Conservation (phyloP, 35 echinoderm and acorn worm genomes). For the Chiridota heheva region DNA sequence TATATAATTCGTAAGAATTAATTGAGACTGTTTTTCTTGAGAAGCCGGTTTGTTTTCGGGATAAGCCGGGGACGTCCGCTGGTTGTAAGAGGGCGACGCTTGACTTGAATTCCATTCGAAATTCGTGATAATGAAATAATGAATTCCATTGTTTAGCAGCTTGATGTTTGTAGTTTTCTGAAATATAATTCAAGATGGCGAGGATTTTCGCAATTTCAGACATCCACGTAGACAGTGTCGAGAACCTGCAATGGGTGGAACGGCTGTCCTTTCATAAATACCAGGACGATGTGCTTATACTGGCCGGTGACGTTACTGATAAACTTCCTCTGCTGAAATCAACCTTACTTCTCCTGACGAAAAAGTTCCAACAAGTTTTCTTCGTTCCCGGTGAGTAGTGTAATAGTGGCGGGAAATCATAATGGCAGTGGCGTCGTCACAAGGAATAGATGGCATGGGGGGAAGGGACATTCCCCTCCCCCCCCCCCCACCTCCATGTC, state of each 20-base stretch:
- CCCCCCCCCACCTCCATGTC: background rate
- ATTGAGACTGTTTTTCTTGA: no score
- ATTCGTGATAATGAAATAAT: no score
- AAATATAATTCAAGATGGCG: constrained; percentile 68
- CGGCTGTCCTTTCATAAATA: constrained; percentile 51
- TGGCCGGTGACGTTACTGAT: constrained; percentile 93
- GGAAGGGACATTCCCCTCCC: background rate
- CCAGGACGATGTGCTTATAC: constrained; percentile 72
- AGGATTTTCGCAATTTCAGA: constrained; percentile 97
- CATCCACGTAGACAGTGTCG: constrained; percentile 79
- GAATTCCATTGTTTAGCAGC: no score
- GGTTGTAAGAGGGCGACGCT: no score
- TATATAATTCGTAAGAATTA: no score
- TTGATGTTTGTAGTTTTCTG: no score
- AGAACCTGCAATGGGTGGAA: constrained; percentile 80
- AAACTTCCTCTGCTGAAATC: constrained; percentile 56
- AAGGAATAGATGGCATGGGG: background rate
- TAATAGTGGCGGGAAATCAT: background rate
- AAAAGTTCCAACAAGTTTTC: constrained; percentile 87
- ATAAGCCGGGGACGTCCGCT: no score
- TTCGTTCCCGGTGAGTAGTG: constrained; percentile 83
- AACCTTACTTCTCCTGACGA: constrained; percentile 62
- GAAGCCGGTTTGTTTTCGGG: no score
- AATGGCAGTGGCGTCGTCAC: no score
- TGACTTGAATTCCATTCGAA: no score